These are phyloP conservation scores for Coregonus ussuriensis DNA, from an alignment of 2,797 vertebrate species.

Conservation along the genomic window DNA sequence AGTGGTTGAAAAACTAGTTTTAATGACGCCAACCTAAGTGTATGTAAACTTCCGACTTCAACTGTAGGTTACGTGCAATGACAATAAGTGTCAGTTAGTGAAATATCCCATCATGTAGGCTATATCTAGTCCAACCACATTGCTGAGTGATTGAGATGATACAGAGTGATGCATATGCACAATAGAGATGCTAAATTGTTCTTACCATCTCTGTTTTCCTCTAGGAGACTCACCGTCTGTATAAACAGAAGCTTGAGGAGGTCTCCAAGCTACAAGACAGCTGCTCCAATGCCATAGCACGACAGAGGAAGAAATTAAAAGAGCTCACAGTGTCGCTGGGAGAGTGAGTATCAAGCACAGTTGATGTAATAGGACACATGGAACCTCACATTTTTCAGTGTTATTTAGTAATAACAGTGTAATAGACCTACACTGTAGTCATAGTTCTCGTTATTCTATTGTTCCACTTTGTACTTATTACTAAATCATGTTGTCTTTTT, in stretches of 20 bases:
- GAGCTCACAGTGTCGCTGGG: constrained; percentile 78
- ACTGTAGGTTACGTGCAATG: not conserved
- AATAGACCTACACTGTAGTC: not conserved
- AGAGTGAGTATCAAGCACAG: constrained; percentile 71
- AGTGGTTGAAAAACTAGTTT: too few species aligned
- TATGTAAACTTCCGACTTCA: too few species aligned
- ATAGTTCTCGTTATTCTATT: not conserved
- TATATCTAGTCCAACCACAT: not conserved
- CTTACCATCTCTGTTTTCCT: constrained; percentile 2
- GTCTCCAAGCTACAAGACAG: constrained; percentile 86
- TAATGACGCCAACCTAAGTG: too few species aligned
- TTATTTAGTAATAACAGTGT: not conserved
- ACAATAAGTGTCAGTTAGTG: not conserved
- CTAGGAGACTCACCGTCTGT: constrained; percentile 90
- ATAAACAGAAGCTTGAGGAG: constrained; percentile 93
- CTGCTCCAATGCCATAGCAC: constrained; percentile 80
- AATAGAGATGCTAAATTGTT: not conserved
- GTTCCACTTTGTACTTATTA: not conserved
- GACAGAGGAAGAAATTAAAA: constrained; percentile 88
- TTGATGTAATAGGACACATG: not conserved
- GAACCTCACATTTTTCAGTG: not conserved
- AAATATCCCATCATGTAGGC: not conserved
- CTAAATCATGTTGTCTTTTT: constrained; percentile 5
- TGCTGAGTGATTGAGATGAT: not conserved
- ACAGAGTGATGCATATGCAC: not conserved